Percentiles rank a stretch among this genome's conserved stretches.
Conservation (phyloP, 1,140 invertebrate species). For the Araneus ventricosus region DNA sequence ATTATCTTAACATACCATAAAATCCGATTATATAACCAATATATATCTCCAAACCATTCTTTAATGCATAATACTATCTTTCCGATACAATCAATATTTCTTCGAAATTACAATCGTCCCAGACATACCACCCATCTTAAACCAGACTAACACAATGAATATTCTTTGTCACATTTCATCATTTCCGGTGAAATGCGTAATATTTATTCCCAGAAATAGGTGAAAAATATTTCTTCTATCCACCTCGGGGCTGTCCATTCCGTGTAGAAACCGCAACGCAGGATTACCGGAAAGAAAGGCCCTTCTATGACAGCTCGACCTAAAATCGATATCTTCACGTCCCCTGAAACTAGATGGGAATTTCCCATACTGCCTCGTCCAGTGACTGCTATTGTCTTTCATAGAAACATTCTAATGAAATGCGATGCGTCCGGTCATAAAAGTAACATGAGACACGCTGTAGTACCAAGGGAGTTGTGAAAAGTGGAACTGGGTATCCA, state of each 20-base stretch:
- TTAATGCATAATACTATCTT: background rate
- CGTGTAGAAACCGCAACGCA: background rate
- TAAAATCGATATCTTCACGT: slow-evolving; percentile 27
- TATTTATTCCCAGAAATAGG: background rate
- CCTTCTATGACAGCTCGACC: slow-evolving; percentile 36
- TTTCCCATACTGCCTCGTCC: background rate
- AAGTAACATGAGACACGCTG: background rate
- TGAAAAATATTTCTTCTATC: background rate
- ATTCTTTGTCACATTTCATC: background rate
- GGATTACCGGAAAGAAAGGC: slow-evolving; percentile 8
- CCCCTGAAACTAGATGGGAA: background rate
- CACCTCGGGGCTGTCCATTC: background rate
- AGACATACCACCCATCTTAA: background rate
- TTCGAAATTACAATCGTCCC: background rate
- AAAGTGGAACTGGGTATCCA: no score
- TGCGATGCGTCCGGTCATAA: background rate
- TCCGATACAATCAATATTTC: background rate
- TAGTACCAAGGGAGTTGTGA: no score
- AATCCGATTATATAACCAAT: no score
- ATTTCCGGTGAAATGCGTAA: background rate
- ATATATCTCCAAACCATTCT: no score
- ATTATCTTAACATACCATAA: no score
- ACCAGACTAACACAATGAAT: background rate
- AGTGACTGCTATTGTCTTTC: slow-evolving; percentile 20
- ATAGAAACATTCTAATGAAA: background rate